Base-by-base conservation (phyloP, 1,140 invertebrate species). In the Ceratina calcarata region DNA sequence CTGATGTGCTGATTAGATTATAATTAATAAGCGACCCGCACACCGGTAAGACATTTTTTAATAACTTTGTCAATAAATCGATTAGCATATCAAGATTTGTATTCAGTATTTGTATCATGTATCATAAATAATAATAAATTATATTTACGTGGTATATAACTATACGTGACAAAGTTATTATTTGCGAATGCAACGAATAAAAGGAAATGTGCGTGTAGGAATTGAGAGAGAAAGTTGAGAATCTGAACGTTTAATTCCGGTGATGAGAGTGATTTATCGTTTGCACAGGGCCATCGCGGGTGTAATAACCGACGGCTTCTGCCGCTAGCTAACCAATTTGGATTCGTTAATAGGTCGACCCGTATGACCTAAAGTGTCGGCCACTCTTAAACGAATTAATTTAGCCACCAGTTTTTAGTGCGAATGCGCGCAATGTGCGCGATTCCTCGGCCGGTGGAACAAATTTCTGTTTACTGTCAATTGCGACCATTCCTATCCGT, bases 341-440 rank as follows among this genome's bases (percentile, higher is more conserved):
- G 55, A 73, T 74, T 86, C 84, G 57, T 86, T 85, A 86, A 70
- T 72, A 74, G 81, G 81, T 80, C 77, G 77, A 86, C 72, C 73
- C 53, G 45, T 32, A 58, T 73, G 80, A 86, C 84, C 81, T 51
- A 60, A 72, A 76, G 75, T 76, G 83, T 80, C 73, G 51, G 60
- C 15, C 61, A 57, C 60, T 67, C 55, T 62, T 86, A 86, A 86
- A 83, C 76, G 77, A 80, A 85, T 86, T 86, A 83, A 86, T 76
- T 85, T 65, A 66, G 24, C 45, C 45, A 55, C 24, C 10, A 45
- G 55, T 78, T 64, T 55, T 75, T 66, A 67, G 15, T 24, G 22
- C n/a, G 45, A 61, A 49, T 64, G 37, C 37, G 53, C 77, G 53
- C 77, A 51, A 74, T 66, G 45, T 75, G 64, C 70, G 18, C 72